These are phyloP conservation scores for Phocides pigmalion DNA, from an alignment of 1,140 invertebrate species.

Conservation along the genomic window DNA sequence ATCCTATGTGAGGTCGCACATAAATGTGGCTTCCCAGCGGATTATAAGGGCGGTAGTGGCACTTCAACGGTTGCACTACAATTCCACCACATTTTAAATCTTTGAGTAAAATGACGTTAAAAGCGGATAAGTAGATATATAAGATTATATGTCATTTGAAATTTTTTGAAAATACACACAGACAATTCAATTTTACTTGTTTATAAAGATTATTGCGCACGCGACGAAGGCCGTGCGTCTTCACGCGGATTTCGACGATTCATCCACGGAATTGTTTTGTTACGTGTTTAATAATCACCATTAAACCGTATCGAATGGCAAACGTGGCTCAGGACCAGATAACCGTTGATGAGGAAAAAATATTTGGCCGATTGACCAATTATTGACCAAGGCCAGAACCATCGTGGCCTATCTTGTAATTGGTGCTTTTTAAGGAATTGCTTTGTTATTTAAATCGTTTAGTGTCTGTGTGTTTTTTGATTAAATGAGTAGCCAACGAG, in stretches of 20 bases:
- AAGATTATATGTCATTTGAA: neutral
- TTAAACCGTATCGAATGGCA: conserved; percentile 16
- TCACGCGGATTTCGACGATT: conserved; percentile 6
- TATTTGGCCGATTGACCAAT: conserved; percentile 28
- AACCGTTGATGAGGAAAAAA: conserved; percentile 24
- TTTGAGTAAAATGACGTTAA: neutral
- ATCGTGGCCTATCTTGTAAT: conserved; percentile 13
- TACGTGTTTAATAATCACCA: conserved; percentile 5
- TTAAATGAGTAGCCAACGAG: no score
- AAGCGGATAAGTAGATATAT: neutral
- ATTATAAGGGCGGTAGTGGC: no score
- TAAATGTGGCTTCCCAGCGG: no score
- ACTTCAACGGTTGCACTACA: no score
- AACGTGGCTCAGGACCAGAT: conserved; percentile 2
- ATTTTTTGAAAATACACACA: neutral
- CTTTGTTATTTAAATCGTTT: conserved; percentile 14
- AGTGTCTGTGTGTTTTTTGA: neutral
- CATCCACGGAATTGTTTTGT: conserved; percentile 6
- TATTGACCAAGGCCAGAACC: conserved; percentile 6
- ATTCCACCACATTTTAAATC: no score
- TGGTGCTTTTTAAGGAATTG: conserved; percentile 15
- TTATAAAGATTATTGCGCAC: neutral
- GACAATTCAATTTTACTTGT: neutral
- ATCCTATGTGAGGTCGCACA: no score
- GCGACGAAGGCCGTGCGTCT: neutral